Conservation (phyloP, 1,140 invertebrate species). For the Orius insidiosus region DNA sequence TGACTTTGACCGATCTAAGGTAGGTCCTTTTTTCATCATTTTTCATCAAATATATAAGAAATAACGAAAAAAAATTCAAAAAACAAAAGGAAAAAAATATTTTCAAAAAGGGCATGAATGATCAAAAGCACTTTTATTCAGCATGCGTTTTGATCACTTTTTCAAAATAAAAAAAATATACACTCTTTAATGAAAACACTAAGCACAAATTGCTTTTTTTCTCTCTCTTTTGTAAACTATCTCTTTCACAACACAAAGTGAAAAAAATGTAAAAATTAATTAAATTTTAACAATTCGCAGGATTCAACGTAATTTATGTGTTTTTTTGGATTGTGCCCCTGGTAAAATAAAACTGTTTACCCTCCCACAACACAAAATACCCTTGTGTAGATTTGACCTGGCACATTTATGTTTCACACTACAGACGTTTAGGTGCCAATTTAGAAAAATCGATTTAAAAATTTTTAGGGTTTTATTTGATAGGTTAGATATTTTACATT, state of each 20-base stretch:
- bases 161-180: too few species aligned
- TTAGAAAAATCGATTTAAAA: neutral
- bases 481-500: neutral
- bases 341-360: too few species aligned
- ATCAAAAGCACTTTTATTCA: too few species aligned
- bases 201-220: neutral
- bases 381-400: neutral
- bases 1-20: constrained; percentile 85
- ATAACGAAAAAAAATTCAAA: neutral
- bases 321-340: too few species aligned
- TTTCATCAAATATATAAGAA: neutral
- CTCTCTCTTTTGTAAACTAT: neutral
- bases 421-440: too few species aligned
- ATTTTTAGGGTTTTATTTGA: neutral
- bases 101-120: neutral
- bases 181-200: too few species aligned
- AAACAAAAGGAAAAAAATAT: neutral
- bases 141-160: too few species aligned
- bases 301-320: neutral
- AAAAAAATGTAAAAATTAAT: neutral
- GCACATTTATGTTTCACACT: neutral
- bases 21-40: constrained; percentile 29
- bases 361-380: neutral
- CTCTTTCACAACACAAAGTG: neutral
- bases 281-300: constrained; percentile 5